These are phyloP conservation scores for Nomia melanderi DNA, from an alignment of 1,140 invertebrate species.

Conservation along the genomic window DNA sequence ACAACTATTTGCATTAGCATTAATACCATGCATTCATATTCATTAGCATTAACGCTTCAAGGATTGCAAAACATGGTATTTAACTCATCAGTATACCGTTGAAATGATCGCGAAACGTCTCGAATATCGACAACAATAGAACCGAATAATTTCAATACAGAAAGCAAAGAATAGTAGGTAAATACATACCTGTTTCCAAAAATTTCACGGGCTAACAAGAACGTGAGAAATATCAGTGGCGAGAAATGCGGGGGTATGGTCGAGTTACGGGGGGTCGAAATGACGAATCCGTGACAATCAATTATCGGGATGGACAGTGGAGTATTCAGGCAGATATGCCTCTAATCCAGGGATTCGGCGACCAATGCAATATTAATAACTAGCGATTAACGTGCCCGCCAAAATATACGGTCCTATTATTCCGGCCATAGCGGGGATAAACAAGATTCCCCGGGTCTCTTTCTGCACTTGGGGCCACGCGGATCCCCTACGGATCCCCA, in stretches of 20 bases:
- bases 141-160: no score
- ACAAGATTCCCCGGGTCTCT: constrained; percentile 54
- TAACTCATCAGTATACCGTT: no score
- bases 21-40: no score
- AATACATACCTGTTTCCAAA: not conserved
- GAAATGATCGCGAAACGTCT: no score
- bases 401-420: constrained; percentile 66
- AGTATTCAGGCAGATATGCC: constrained; percentile 9
- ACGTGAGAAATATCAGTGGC: not conserved
- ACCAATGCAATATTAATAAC: constrained; percentile 76
- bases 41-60: no score
- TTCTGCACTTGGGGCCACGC: constrained; percentile 15
- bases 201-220: not conserved
- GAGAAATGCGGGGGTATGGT: no score
- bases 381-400: constrained; percentile 61
- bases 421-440: constrained; percentile 59
- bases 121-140: no score
- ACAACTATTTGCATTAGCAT: no score
- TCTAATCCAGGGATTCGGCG: constrained; percentile 62
- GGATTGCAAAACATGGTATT: no score
- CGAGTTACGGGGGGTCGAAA: constrained; percentile 43
- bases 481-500: constrained; percentile 21
- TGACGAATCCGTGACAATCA: constrained; percentile 73
- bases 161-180: no score
- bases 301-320: constrained; percentile 61